Conservation (phyloP, 1,140 invertebrate genomes). For the Sesamia nonagrioides region DNA sequence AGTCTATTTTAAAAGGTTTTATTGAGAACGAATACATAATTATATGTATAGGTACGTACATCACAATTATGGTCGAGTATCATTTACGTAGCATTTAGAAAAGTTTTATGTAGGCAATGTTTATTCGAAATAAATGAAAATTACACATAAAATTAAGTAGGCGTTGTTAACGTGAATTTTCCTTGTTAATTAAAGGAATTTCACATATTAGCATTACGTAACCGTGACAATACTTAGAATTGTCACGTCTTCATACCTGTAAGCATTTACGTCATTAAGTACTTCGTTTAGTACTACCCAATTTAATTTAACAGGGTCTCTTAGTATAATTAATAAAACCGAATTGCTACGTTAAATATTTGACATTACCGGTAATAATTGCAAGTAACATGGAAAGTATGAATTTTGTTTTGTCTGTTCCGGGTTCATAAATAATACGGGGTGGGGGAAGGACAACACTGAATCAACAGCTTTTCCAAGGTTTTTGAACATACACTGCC, state of each 20-base stretch:
- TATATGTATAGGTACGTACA: no score
- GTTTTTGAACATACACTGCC: not conserved
- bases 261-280: conserved; percentile 23
- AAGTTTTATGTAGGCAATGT: not conserved
- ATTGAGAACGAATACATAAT: no score
- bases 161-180: conserved; percentile 10
- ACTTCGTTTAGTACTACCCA: not conserved
- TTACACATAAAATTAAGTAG: not conserved
- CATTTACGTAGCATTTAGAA: no score
- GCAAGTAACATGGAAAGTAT: not conserved
- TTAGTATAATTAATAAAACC: not conserved
- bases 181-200: conserved; percentile 11
- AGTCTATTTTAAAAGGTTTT: no score
- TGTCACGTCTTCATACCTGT: conserved; percentile 1
- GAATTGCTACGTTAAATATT: not conserved
- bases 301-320: conserved; percentile 2
- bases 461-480: not conserved
- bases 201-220: conserved; percentile 32
- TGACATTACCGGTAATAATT: not conserved
- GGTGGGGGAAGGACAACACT: conserved; percentile 10
- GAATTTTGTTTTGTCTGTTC: conserved; percentile 12
- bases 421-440: conserved; percentile 23
- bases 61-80: no score
- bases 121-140: not conserved
- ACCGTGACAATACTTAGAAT: conserved; percentile 32